Percentiles rank a stretch among this genome's conserved stretches.
phyloP scores from a whole-genome alignment of 2,888 invertebrate genomes.

The Cenopis cana region DNA sequence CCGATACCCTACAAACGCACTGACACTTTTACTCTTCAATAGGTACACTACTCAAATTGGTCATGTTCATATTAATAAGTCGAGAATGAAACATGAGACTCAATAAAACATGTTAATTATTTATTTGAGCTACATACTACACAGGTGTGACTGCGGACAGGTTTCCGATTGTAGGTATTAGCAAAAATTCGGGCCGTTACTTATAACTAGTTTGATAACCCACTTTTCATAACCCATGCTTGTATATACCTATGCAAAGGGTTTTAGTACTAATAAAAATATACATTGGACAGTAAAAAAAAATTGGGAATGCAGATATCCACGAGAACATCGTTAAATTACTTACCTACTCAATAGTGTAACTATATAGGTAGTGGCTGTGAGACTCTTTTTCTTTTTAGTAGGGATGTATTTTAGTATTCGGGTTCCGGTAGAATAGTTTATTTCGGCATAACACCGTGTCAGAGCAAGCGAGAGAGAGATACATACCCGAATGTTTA shows the following conservation, averaged over 20 bases:
- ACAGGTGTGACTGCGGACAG: conserved; percentile 73
- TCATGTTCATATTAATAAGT: conserved; percentile 55
- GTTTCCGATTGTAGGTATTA: conserved; percentile 70
- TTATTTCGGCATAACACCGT: too few species aligned
- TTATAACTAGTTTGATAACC: conserved; percentile 71
- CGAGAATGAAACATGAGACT: conserved; percentile 61
- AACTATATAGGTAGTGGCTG: too few species aligned
- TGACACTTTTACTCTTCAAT: conserved; percentile 21
- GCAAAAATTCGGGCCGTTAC: conserved; percentile 74
- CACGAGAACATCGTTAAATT: too few species aligned
- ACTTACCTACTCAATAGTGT: too few species aligned
- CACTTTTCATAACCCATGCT: conserved; percentile 56
- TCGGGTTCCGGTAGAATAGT: too few species aligned
- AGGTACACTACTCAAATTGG: conserved; percentile 27
- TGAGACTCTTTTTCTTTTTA: too few species aligned
- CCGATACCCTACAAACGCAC: conserved; percentile 1
- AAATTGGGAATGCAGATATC: too few species aligned
- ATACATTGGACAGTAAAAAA: too few species aligned
- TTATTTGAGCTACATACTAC: conserved; percentile 68
- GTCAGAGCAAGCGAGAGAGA: too few species aligned
- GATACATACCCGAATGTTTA: too few species aligned
- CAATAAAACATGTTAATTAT: conserved; percentile 68
- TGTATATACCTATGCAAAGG: conserved; percentile 8
- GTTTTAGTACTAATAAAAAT: background rate
- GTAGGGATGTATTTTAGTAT: too few species aligned